Evolutionary conservation across 2,797 vertebrate species (phyloP).

Genomic region (Danionella dracula): DNA sequence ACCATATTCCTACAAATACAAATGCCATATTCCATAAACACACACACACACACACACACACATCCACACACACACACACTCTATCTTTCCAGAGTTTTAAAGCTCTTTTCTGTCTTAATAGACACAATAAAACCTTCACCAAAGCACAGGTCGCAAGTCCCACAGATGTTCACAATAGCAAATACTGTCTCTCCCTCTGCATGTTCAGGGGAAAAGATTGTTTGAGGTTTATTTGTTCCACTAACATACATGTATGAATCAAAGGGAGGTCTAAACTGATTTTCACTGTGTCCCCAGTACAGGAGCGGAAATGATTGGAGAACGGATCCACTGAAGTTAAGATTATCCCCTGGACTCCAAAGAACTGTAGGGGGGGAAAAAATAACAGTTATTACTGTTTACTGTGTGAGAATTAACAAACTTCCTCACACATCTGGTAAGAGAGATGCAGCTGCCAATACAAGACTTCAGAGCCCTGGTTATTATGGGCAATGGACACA

Average conservation of each 20-base stretch:
- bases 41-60: no score
- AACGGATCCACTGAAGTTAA: constrained; percentile 31
- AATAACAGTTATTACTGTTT: background rate
- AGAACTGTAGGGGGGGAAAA: constrained; percentile 64
- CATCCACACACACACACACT: no score
- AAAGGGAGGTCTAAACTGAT: constrained; percentile 59
- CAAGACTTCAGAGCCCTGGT: no score
- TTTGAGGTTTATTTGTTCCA: constrained; percentile 46
- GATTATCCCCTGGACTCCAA: constrained; percentile 81
- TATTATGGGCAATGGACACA: no score
- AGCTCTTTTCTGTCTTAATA: background rate
- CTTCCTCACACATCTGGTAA: no score
- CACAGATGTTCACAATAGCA: constrained; percentile 12
- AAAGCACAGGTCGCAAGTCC: constrained; percentile 2
- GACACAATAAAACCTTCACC: background rate
- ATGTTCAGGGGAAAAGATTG: constrained; percentile 29
- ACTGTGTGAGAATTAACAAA: no score
- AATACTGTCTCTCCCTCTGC: constrained; percentile 18
- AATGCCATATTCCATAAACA: background rate
- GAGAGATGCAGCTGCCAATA: no score
- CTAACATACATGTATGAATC: constrained; percentile 53
- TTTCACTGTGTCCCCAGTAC: constrained; percentile 51
- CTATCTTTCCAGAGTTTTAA: background rate
- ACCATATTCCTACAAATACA: constrained; percentile 3
- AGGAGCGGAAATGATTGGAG: constrained; percentile 47